Evolutionary conservation across 2,888 invertebrate species (phyloP).

Genomic region (Hofmannophila pseudospretella): DNA sequence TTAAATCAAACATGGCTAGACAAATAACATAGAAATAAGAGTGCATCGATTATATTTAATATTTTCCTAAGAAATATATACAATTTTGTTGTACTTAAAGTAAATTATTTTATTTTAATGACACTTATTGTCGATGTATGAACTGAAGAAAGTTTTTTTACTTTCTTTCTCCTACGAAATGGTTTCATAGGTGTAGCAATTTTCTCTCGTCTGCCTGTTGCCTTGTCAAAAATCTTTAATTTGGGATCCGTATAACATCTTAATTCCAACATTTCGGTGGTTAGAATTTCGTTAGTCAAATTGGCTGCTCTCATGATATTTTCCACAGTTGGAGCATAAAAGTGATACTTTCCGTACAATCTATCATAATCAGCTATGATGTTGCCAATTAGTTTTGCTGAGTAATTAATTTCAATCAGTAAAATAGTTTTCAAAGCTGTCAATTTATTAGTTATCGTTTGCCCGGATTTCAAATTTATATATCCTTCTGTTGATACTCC

Average conservation of each 20-base stretch:
- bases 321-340: conserved; percentile 44
- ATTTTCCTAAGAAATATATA: too few relatives aligned
- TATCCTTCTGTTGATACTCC: conserved; percentile 27
- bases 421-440: conserved; percentile 37
- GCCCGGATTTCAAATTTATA: conserved; percentile 33
- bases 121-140: too few relatives aligned
- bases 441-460: conserved; percentile 31
- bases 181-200: neutral
- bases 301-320: conserved; percentile 47
- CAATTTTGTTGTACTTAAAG: too few relatives aligned
- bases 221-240: conserved; percentile 35
- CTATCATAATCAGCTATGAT: conserved; percentile 43
- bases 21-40: too few relatives aligned
- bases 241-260: conserved; percentile 43
- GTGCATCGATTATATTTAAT: too few relatives aligned
- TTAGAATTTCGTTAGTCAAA: conserved; percentile 41
- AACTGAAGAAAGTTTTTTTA: neutral
- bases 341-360: conserved; percentile 53
- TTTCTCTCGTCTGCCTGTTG: conserved; percentile 22
- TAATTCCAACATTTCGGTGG: conserved; percentile 44
- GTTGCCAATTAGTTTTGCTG: conserved; percentile 38
- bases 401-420: conserved; percentile 37
- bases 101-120: too few relatives aligned
- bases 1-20: too few relatives aligned
- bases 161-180: neutral